phyloP scores from a whole-genome alignment of 2,113 vertebrate species.

The Propithecus coquereli region DNA sequence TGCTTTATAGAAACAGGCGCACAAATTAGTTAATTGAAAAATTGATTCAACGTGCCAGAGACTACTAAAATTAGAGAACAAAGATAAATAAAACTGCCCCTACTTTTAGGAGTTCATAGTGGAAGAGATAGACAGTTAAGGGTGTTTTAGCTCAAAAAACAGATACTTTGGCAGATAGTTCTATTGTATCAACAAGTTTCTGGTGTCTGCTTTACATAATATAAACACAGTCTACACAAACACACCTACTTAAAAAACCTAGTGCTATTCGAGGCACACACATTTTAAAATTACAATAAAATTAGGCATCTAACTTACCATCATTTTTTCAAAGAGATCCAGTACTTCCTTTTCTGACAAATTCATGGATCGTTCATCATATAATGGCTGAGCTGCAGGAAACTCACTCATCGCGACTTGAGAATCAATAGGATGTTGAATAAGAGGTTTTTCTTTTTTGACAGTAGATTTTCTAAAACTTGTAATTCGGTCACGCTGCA shows the following conservation, averaged over 20 bases:
- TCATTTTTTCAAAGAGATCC: conserved; percentile 99
- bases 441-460: conserved; percentile 95
- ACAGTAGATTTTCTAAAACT: conserved; percentile 93
- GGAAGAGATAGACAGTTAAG: not conserved
- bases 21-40: conserved; percentile 27
- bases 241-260: conserved; percentile 4
- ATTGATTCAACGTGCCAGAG: not conserved
- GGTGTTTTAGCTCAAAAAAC: not conserved
- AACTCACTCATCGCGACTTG: conserved; percentile 87
- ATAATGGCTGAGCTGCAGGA: conserved; percentile 90
- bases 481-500: conserved; percentile 95
- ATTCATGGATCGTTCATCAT: conserved; percentile 93
- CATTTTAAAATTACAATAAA: conserved; percentile 49
- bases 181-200: not conserved
- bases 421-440: conserved; percentile 95
- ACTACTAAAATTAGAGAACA: not conserved
- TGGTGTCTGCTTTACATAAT: not conserved
- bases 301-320: conserved; percentile 86
- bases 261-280: not conserved
- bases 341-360: conserved; percentile 98
- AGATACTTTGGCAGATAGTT: not conserved
- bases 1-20: conserved; percentile 11
- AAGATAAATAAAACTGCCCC: conserved; percentile 13
- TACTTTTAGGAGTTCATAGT: not conserved
- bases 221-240: not conserved